A percentile compares a stretch with the other conserved stretches of the same genome.
Evolutionary conservation across 2,797 vertebrate genomes (phyloP).

Genomic region (Aplochiton taeniatus): DNA sequence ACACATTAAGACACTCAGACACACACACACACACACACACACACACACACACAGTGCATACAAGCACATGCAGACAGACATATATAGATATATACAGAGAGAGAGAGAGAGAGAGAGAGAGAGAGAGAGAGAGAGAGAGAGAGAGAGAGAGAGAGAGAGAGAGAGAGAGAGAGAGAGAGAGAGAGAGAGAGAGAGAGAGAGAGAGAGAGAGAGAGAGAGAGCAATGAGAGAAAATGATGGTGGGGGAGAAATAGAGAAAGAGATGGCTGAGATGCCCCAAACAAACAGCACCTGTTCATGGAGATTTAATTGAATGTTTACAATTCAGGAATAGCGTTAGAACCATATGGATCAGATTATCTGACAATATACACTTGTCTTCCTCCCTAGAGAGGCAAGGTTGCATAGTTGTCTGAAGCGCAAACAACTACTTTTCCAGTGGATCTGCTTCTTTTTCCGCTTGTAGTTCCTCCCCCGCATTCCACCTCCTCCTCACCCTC

Average conservation of each 20-base stretch:
- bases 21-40: neutral
- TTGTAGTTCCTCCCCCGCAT: neutral
- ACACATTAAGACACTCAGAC: neutral
- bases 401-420: neutral
- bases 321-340: conserved; percentile 48
- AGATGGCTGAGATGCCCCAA: neutral
- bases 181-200: neutral
- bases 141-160: neutral
- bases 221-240: conserved; percentile 42
- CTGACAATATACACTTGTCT: conserved; percentile 53
- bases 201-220: conserved; percentile 43
- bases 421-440: neutral
- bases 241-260: neutral
- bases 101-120: neutral
- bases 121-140: neutral
- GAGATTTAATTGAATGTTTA: conserved; percentile 64
- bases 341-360: conserved; percentile 66
- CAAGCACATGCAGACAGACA: neutral
- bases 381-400: conserved; percentile 11
- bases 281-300: no score
- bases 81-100: neutral
- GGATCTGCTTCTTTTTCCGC: neutral
- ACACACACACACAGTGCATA: neutral
- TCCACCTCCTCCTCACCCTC: neutral
- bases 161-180: conserved; percentile 45